Evolutionary conservation across 2,113 vertebrate species (phyloP).

Genomic region (Scalopus aquaticus): DNA sequence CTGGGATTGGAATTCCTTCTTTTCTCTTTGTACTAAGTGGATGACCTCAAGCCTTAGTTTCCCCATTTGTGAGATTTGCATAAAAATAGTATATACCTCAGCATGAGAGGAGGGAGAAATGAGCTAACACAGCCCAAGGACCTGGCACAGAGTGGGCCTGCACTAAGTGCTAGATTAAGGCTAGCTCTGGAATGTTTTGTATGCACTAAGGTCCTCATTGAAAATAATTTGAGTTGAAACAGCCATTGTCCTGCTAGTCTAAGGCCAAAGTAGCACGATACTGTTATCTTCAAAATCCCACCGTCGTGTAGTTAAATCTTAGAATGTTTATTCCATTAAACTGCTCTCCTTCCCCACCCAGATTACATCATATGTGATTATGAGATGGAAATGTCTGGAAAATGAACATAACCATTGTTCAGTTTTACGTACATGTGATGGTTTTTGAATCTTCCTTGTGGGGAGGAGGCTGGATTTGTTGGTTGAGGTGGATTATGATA

Average conservation of each 20-base stretch:
- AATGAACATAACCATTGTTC: conserved; percentile 66
- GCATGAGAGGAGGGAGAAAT: background rate
- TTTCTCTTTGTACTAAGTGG: background rate
- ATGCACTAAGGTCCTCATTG: background rate
- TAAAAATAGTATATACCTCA: background rate
- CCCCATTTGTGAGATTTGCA: background rate
- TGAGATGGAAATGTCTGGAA: conserved; percentile 42
- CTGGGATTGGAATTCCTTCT: background rate
- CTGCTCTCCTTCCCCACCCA: background rate
- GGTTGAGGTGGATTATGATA: background rate
- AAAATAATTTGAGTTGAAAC: background rate
- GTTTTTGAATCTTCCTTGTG: conserved; percentile 58
- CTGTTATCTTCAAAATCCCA: conserved; percentile 22
- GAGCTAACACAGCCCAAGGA: background rate
- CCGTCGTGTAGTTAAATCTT: conserved; percentile 24
- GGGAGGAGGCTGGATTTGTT: conserved; percentile 19
- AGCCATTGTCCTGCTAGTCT: background rate
- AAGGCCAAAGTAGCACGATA: background rate
- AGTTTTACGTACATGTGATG: conserved; percentile 23
- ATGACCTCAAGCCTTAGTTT: background rate
- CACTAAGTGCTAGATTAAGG: background rate
- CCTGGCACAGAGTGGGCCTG: background rate
- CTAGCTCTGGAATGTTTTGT: background rate
- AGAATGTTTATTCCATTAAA: conserved; percentile 59
- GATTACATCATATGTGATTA: conserved; percentile 64